Evolutionary conservation across 2,797 vertebrate genomes (phyloP), one percentile per base, ranked within the genome.

Genomic region (Darevskia nairensis): DNA sequence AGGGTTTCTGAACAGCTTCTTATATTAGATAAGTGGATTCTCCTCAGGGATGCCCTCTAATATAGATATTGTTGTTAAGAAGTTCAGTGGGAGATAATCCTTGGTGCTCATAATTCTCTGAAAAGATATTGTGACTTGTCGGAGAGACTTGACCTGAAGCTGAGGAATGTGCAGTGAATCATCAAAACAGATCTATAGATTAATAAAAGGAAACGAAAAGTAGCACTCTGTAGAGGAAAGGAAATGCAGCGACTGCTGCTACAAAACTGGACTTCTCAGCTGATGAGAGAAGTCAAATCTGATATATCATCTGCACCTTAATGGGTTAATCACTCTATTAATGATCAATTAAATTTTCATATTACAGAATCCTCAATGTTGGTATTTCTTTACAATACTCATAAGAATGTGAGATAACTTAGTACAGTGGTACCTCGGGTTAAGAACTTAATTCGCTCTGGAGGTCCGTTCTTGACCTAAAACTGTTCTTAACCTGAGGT

Each of bases 91-190:
- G 86, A 44, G 76, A 93, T 92, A 92, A 91, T 88, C 90, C 86
- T 91, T 85, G 69, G 86, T 80, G 86, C 80, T 64, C 25, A 89
- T 84, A 86, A 90, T 80, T 90, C 86, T 90, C 92, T 93, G 92
- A 94, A 85, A 82, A 94, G 93, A 85, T 85, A 76, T 59, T 85
- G 59, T 89, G 77, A 94, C 66, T 89, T 68, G 69, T 89, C 86
- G 19, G 93, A 93, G 92, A 95, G 86, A 23, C 93, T 91, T 95
- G 93, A 94, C 86, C 89, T 94, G 88, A 93, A 90, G 88, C 93
- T 90, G 93, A 92, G 93, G 94, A 83, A 92, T 90, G 87, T 88
- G 89, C 78, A 91, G 90, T 91, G 90, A 93, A 91, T 92, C 91
- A 93, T 80, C 75, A 91, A 76, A 91, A 92, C 71, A 92, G 93